Evolutionary conservation across 2,113 vertebrate species (phyloP).

Genomic region (Ahaetulla prasina): DNA sequence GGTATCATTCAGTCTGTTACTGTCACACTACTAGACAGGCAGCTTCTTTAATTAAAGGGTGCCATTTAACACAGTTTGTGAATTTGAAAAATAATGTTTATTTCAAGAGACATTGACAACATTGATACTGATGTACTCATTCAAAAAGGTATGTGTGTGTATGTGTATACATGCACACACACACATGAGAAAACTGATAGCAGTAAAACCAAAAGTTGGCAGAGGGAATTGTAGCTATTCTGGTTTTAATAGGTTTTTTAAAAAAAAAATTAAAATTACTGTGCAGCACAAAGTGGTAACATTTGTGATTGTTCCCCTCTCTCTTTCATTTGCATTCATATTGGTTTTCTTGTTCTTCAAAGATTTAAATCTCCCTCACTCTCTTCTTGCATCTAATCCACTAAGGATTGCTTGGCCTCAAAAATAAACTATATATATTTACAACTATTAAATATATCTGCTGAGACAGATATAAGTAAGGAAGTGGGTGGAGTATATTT

Average conservation of each 20-base stretch:
- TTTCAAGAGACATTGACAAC: conserved; percentile 14
- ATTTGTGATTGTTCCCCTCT: conserved; percentile 54
- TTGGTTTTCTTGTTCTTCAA: conserved; percentile 35
- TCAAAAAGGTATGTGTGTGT: conserved; percentile 23
- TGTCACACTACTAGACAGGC: conserved; percentile 25
- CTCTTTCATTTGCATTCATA: conserved; percentile 41
- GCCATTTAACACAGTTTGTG: conserved; percentile 52
- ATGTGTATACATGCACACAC: background rate
- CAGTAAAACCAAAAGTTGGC: conserved; percentile 73
- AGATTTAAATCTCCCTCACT: conserved; percentile 25
- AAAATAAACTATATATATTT: conserved; percentile 23
- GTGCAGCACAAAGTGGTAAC: conserved; percentile 62
- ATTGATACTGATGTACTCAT: conserved; percentile 6
- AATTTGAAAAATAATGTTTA: conserved; percentile 47
- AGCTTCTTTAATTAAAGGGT: conserved; percentile 39
- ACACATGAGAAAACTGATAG: conserved; percentile 54
- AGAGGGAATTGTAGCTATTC: conserved; percentile 61
- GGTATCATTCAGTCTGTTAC: conserved; percentile 45
- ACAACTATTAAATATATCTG: conserved; percentile 23
- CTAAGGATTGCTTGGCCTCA: conserved; percentile 43
- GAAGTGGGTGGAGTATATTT: conserved; percentile 24
- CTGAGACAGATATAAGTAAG: conserved; percentile 21
- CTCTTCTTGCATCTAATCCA: conserved; percentile 11
- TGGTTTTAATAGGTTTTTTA: conserved; percentile 44
- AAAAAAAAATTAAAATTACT: conserved; percentile 47